Evolutionary conservation across 2,113 vertebrate species (phyloP), one percentile per base, ranked within the genome.

Genomic region (Sinocyclocheilus anshuiensis): DNA sequence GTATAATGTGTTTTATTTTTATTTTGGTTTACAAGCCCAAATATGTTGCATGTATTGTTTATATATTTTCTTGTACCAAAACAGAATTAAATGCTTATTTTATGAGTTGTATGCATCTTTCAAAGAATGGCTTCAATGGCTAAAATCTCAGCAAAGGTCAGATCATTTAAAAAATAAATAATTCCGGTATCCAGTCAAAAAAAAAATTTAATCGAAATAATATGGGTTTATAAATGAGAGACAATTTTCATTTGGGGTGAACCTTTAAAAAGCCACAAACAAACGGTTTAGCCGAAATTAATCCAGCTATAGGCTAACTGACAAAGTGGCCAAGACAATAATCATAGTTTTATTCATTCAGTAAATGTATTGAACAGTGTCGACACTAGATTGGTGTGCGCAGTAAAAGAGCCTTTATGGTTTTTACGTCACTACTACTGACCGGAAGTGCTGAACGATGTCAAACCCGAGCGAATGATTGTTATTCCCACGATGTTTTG

Each of bases 381-480:
- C 26, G 16, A n/a, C 4, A 61, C 7, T 11, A 45, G 7, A 45
- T 81, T 45, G 6, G 39, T 15, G 57, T 81, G 79, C 79, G 61
- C 79, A 20, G 79, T 42, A 20, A 20, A 18, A 48, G n/a, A 67
- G 61, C 48, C 15, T 67, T 81, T 67, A 67, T 12, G 59, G n/a
- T n/a, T 24, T 20, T 50, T 77, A 84, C 87, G 88, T 89, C 88
- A 89, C 82, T 45, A 79, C 77, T 76, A 83, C 50, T 77, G 42
- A 71, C 69, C 89, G 87, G 89, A 88, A 90, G 82, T 84, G 29
- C 71, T 45, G 22, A 71, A 11, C n/a, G 79, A 48, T 50, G 39
- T 81, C 7, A 81, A 67, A 11, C 61, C 79, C 9, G 42, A 48
- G 42, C 53, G 45, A 61, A 42, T 11, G 29, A n/a, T 15, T 45